Evolutionary conservation across 2,113 vertebrate genomes (phyloP), one percentile per base, ranked within the genome.

Genomic region (Nerophis lumbriciformis): DNA sequence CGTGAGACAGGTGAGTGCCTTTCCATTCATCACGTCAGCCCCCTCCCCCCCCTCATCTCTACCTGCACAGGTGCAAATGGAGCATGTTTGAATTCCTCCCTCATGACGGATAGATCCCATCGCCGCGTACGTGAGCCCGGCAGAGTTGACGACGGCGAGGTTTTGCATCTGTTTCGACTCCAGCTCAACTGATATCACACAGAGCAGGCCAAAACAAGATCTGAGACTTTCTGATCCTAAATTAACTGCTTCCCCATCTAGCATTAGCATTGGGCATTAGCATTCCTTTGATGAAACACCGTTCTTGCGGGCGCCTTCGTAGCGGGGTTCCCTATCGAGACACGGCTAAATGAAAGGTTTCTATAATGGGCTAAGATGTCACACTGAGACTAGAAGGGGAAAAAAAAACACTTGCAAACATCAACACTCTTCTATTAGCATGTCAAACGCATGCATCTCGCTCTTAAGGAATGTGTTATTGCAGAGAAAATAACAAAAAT

Each of bases 21-120:
- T 56, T 72, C 69, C 56, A 68, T 80, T 78, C 72, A 80, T 84
- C 69, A 35, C 21, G 44, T 47, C 63, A 47, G 68, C 69, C 68
- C 55, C 65, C 64, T 76, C 78, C 76, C 63, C 12, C 63, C 76
- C 63, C 12, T 61, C 45, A 63, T 39, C 44, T 59, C 59, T 5
- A 11, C 58, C 60, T 61, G 58, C 72, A 38, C 83, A 87, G 83
- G 83, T 87, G 81, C 66, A 60, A 28, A 60, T 37, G 28, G 51
- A 47, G 53, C 60, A 47, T 83, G 77, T 87, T 84, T 82, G 74
- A 75, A 88, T 84, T 84, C 74, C 80, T 77, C 79, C 85, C 82
- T 60, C 77, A 84, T 71, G 38, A 59, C 1, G 4, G 39, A 69
- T 15, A 66, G 73, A 73, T 44, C 52, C 37, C 7, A 5, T 47